These are phyloP conservation scores for Clanis bilineata DNA, from an alignment of 2,888 invertebrate genomes.

Conservation along the genomic window DNA sequence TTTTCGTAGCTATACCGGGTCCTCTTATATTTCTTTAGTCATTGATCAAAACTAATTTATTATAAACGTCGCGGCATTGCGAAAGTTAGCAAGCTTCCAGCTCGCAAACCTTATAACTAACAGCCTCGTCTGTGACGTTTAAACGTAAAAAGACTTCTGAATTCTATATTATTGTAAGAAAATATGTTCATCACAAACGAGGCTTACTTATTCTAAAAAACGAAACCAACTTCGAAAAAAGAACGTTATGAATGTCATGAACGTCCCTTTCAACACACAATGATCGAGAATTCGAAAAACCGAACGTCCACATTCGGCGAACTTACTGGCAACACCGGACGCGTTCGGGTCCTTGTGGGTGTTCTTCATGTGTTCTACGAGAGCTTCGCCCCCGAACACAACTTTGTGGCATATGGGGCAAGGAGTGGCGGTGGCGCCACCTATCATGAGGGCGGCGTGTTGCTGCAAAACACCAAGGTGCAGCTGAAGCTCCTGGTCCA, in stretches of 20 bases:
- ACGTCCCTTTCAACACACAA: conserved; percentile 27
- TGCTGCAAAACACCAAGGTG: conserved; percentile 97
- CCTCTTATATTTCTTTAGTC: no score
- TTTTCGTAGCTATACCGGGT: no score
- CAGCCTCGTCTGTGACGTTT: conserved; percentile 60
- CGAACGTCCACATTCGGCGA: conserved; percentile 49
- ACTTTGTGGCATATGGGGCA: conserved; percentile 97
- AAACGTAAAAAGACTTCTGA: conserved; percentile 10
- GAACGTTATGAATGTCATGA: conserved; percentile 27
- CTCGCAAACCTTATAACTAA: conserved; percentile 68
- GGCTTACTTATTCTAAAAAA: conserved; percentile 33
- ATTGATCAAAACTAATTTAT: conserved; percentile 26
- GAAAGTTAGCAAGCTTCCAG: conserved; percentile 66
- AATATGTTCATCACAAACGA: conserved; percentile 36
- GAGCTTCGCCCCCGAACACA: conserved; percentile 95
- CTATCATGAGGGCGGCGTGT: conserved; percentile 95
- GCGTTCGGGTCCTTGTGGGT: conserved; percentile 96
- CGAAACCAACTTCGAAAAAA: conserved; percentile 34
- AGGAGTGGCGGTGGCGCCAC: conserved; percentile 94
- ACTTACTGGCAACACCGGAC: conserved; percentile 94
- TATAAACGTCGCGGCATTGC: conserved; percentile 15
- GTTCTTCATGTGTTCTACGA: conserved; percentile 98
- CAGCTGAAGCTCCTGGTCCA: conserved; percentile 91
- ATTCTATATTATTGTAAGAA: conserved; percentile 20
- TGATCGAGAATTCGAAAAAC: conserved; percentile 30